Conservation (phyloP, 2,888 invertebrate genomes). For the Nasonovia ribisnigri region DNA sequence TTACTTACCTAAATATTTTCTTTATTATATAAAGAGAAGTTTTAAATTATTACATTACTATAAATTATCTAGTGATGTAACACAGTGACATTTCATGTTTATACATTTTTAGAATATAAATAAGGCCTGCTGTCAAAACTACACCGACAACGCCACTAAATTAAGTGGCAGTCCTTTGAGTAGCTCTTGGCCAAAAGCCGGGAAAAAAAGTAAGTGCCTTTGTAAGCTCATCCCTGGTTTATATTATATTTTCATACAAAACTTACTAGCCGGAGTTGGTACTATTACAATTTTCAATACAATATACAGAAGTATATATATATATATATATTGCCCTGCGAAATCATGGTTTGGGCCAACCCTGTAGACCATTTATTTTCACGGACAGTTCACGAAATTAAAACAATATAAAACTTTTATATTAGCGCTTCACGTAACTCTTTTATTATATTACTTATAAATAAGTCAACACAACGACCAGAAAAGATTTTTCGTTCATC, state of each 20-base stretch:
- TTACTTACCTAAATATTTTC: not conserved
- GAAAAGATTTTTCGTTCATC: not conserved
- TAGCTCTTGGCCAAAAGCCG: not conserved
- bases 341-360: not conserved
- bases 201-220: not conserved
- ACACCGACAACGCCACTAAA: not conserved
- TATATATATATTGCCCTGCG: not conserved
- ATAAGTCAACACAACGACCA: not conserved
- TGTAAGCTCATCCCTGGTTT: not conserved
- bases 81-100: not conserved
- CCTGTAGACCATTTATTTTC: not conserved
- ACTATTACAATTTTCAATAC: not conserved
- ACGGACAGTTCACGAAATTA: not conserved
- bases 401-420: slow-evolving; percentile 1
- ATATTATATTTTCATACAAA: not conserved
- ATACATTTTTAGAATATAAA: not conserved
- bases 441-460: not conserved
- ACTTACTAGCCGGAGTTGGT: not conserved
- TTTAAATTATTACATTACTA: not conserved
- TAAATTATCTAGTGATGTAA: not conserved
- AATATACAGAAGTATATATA: not conserved
- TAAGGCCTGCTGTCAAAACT: not conserved
- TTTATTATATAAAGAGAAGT: not conserved
- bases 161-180: not conserved
- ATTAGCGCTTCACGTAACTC: not conserved